A percentile compares a stretch with the other conserved stretches of the same genome.
phyloP scores from a whole-genome alignment of 2,113 vertebrate genomes.

The Leucopsar rothschildi region DNA sequence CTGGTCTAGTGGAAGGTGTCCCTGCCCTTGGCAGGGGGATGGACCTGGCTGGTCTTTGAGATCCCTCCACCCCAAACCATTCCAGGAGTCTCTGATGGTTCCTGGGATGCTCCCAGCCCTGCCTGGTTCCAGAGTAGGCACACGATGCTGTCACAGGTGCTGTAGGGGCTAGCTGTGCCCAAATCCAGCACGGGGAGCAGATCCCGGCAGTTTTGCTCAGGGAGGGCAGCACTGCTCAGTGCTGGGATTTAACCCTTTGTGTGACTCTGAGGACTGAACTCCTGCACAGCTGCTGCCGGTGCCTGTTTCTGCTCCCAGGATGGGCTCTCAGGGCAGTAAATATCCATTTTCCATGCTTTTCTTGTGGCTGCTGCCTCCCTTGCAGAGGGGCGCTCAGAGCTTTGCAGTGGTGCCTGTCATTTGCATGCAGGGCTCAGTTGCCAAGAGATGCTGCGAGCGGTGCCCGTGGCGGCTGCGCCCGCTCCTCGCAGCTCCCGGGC shows the following conservation, averaged over 20 bases:
- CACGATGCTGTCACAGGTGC: fast-evolving
- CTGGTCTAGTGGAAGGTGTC: not conserved
- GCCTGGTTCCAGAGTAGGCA: not conserved
- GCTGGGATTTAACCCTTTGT: fast-evolving
- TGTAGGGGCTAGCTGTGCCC: not conserved
- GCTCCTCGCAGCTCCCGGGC: not conserved
- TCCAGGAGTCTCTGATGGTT: not conserved
- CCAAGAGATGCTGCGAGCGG: slow-evolving; percentile 42
- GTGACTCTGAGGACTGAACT: not conserved
- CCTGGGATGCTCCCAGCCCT: fast-evolving
- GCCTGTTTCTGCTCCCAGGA: not conserved
- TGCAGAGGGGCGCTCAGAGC: slow-evolving; percentile 13
- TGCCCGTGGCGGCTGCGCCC: not conserved
- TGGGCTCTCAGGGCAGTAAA: fast-evolving
- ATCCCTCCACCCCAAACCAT: not conserved
- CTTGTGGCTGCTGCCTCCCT: not conserved
- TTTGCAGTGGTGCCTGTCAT: slow-evolving; percentile 19
- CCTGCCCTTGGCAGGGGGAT: not conserved
- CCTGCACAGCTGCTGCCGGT: not conserved
- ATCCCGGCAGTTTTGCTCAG: fast-evolving
- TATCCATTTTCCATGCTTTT: not conserved
- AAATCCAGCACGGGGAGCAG: not conserved
- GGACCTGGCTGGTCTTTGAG: not conserved
- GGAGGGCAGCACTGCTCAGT: not conserved
- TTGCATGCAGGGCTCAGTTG: slow-evolving; percentile 57